Evolutionary conservation across 2,797 vertebrate genomes (phyloP).

Genomic region (Glossophaga mutica): DNA sequence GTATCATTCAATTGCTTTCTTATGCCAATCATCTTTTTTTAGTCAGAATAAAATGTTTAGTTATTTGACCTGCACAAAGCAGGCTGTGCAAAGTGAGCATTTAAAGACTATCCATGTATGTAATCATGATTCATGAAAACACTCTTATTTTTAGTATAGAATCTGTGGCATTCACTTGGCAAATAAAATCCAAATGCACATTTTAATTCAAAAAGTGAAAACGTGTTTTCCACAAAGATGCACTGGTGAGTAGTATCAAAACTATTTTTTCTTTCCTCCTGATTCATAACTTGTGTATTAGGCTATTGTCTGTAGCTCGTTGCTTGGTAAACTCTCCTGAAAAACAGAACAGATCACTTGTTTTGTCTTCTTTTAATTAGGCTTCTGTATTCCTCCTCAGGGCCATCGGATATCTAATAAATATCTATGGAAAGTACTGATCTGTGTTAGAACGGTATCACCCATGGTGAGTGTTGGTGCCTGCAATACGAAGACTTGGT

Average conservation of each 20-base stretch:
- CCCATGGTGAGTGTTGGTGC: conserved; percentile 85
- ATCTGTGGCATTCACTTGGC: neutral
- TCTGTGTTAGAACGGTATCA: conserved; percentile 81
- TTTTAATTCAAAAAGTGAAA: neutral
- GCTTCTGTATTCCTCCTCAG: neutral
- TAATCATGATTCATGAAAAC: neutral
- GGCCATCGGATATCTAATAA: conserved; percentile 21
- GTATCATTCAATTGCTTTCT: neutral
- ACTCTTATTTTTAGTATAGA: neutral
- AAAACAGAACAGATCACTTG: accelerated
- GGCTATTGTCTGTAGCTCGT: neutral
- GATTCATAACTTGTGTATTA: accelerated
- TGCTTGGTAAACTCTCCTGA: neutral
- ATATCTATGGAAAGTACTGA: neutral
- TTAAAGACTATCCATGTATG: neutral
- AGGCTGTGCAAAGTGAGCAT: accelerated
- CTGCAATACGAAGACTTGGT: conserved; percentile 84
- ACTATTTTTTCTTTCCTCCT: no score
- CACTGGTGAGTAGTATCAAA: accelerated
- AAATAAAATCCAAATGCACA: neutral
- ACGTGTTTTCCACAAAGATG: neutral
- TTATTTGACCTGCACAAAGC: conserved; percentile 7
- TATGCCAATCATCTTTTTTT: neutral
- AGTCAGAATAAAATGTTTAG: neutral
- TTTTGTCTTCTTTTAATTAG: neutral